Conservation (phyloP, 2,113 vertebrate genomes). For the Empidonax traillii region DNA sequence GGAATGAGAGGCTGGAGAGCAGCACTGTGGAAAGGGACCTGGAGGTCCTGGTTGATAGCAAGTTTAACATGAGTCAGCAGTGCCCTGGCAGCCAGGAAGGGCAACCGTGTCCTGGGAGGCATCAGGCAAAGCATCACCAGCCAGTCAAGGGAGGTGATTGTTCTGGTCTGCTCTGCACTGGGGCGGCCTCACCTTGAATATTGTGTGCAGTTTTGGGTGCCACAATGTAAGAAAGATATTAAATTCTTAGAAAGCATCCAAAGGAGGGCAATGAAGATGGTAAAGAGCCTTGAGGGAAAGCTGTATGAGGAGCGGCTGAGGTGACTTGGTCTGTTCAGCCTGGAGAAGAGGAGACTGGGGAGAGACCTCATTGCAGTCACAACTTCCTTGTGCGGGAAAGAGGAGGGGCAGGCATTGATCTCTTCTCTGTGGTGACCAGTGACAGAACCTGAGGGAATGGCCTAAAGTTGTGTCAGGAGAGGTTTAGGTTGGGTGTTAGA, state of each 20-base stretch:
- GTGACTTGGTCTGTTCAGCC: neutral
- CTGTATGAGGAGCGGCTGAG: neutral
- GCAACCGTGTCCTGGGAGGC: accelerated
- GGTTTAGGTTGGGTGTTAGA: neutral
- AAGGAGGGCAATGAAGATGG: neutral
- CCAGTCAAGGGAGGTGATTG: neutral
- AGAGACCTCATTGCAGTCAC: neutral
- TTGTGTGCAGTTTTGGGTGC: neutral
- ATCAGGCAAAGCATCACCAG: neutral
- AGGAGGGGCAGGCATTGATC: neutral
- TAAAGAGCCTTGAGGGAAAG: neutral
- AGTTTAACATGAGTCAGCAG: accelerated
- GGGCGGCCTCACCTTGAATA: accelerated
- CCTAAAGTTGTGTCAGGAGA: neutral
- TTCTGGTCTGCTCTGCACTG: accelerated
- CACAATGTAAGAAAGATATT: neutral
- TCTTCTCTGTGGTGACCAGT: neutral
- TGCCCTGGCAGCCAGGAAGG: neutral
- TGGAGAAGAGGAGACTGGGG: neutral
- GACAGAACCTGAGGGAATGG: neutral
- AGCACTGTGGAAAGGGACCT: neutral
- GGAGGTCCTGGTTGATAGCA: accelerated
- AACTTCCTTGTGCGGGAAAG: neutral
- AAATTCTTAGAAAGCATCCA: neutral
- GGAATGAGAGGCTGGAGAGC: neutral